Evolutionary conservation across 2,797 vertebrate genomes (phyloP).

Genomic region (Scomberomorus guttatus): DNA sequence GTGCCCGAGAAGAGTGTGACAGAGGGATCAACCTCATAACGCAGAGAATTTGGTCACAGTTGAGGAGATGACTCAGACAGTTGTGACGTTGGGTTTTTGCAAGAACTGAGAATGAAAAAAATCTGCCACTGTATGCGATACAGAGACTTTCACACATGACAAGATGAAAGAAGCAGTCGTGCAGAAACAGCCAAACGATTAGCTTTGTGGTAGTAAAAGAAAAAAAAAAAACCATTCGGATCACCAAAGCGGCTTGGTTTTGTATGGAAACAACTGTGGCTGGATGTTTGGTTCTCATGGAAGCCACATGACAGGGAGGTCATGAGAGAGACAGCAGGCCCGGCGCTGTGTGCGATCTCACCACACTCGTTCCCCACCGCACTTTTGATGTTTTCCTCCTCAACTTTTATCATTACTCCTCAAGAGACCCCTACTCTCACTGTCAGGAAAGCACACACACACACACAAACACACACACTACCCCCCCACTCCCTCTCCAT

Average conservation of each 20-base stretch:
- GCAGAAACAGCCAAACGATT: conserved; percentile 73
- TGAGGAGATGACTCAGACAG: conserved; percentile 5
- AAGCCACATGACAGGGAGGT: conserved; percentile 85
- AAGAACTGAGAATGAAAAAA: conserved; percentile 12
- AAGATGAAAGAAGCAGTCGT: conserved; percentile 51
- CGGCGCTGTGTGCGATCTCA: conserved; percentile 83
- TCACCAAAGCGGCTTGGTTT: conserved; percentile 80
- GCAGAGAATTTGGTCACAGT: neutral
- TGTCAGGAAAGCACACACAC: conserved; percentile 58
- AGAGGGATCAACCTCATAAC: neutral
- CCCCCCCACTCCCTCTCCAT: conserved; percentile 24
- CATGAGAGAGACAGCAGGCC: conserved; percentile 82
- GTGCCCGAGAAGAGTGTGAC: conserved; percentile 19
- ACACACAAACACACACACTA: conserved; percentile 9
- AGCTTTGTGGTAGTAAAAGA: conserved; percentile 70
- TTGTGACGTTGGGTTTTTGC: neutral
- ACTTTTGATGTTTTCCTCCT: conserved; percentile 80
- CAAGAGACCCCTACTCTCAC: conserved; percentile 74
- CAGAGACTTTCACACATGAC: conserved; percentile 52
- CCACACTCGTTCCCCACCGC: conserved; percentile 72
- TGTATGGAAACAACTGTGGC: conserved; percentile 84
- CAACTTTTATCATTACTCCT: conserved; percentile 71
- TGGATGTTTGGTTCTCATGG: conserved; percentile 81
- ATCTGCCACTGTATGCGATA: conserved; percentile 34
- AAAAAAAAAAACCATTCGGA: conserved; percentile 50